phyloP scores from a whole-genome alignment of 2,888 invertebrate genomes.

The Cantharis flavilabris region DNA sequence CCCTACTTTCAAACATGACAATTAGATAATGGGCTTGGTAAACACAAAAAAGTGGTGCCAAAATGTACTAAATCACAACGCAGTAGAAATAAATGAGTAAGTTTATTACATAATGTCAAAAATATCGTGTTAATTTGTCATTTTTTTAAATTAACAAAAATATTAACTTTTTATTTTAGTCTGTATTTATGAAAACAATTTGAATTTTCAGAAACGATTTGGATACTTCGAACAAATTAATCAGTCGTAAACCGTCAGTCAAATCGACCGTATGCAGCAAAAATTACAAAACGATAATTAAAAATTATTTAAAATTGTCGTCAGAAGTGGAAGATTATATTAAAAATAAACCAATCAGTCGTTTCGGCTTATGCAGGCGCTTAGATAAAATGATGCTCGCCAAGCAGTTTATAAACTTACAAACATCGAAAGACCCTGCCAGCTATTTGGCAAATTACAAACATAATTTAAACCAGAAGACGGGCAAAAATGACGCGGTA shows the following conservation, averaged over 20 bases:
- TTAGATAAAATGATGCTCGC: neutral
- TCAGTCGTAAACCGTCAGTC: neutral
- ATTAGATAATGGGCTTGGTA: constrained; percentile 4
- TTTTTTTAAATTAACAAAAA: neutral
- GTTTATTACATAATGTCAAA: neutral
- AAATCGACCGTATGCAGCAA: neutral
- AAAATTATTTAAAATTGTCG: neutral
- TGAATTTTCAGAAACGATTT: neutral
- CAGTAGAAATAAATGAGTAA: neutral
- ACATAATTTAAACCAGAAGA: neutral
- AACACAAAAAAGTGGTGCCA: neutral
- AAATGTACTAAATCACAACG: neutral
- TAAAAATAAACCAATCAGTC: neutral
- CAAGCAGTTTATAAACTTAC: neutral
- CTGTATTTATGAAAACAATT: neutral
- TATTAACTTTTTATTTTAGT: neutral
- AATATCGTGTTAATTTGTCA: neutral
- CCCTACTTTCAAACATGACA: neutral
- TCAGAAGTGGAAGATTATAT: neutral
- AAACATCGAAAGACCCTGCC: neutral
- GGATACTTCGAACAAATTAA: neutral
- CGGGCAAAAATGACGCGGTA: neutral
- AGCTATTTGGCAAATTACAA: neutral
- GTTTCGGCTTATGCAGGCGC: neutral
- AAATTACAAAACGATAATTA: neutral